Base-by-base conservation (phyloP, 2,113 vertebrate genomes). In the Halichoeres trimaculatus region DNA sequence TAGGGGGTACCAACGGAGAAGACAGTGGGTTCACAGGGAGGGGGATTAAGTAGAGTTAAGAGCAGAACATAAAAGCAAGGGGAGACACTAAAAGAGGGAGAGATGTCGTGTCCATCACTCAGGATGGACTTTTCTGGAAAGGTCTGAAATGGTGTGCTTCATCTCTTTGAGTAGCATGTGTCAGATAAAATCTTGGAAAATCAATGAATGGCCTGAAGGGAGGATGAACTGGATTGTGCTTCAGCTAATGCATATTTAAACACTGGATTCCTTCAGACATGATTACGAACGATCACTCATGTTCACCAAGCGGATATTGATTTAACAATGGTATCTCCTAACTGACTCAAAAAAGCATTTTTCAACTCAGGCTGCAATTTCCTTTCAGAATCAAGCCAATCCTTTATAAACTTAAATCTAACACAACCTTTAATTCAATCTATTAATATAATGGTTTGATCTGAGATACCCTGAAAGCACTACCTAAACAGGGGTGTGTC, bases 61-160 rank as follows among this genome's bases (percentile, higher is more conserved):
- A 58, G 61, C 41, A 47, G 61, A 78, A 74, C 54, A 72, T 72
- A 48, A 64, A 77, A 76, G 34, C 43, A 19, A 10, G 0, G 22
- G 6, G 54, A 64, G 64, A 74, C 68, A 73, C 24, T 12, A 50
- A 11, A 47, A 43, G 51, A 38, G 64, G 30, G 30, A 83, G 50
- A 80, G 84, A 83, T 84, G 72, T 62, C 85, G 84, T 26, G 78
- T 67, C 47, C 35, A 58, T 85, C 85, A 81, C 58, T 86, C 57
- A 79, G 24, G 40, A 55, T 8, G 14, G 62, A 70, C 12, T 66
- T 67, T 69, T 70, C 19, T 19, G 36, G 54, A 56, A 54, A 57
- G 53, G 36, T 19, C 47, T n/a, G n/a, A 65, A 55, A 48, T 12
- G 1, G 0, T 20, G 22, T 38, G 54, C 23, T 64, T 68, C 51